Evolutionary conservation across 2,888 invertebrate genomes (phyloP).

Genomic region (Merodon equestris): DNA sequence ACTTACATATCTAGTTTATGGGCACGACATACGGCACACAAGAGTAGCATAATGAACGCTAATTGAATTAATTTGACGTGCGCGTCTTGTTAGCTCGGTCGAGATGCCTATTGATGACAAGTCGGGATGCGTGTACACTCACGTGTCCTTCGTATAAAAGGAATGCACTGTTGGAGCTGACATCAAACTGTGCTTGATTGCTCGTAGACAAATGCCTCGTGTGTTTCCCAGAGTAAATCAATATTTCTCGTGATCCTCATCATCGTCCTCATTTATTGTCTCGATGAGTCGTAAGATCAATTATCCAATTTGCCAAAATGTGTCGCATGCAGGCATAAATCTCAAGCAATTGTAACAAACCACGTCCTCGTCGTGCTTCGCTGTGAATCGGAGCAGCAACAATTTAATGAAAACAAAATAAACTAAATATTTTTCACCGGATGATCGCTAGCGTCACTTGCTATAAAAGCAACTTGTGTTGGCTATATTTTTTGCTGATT

Average conservation of each 20-base stretch:
- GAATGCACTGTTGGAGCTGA: slow-evolving; percentile 20
- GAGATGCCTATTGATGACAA: slow-evolving; percentile 22
- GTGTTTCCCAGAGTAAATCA: no score
- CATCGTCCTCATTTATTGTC: no score
- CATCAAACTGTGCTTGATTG: no score
- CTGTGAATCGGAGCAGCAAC: no score
- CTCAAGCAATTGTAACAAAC: slow-evolving; percentile 46
- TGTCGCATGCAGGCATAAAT: slow-evolving; percentile 62
- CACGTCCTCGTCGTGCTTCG: no score
- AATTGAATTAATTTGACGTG: slow-evolving; percentile 61
- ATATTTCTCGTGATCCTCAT: neutral
- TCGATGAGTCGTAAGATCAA: slow-evolving; percentile 21
- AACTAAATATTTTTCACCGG: no score
- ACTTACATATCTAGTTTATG: no score
- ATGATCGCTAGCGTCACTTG: no score
- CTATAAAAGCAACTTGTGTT: no score
- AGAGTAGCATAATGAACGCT: slow-evolving; percentile 38
- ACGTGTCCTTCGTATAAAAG: slow-evolving; percentile 49
- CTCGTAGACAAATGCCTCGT: no score
- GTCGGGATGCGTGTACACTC: slow-evolving; percentile 31
- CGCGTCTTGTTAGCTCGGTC: slow-evolving; percentile 10
- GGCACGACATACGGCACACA: slow-evolving; percentile 3
- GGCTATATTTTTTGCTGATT: neutral
- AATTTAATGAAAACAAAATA: no score
- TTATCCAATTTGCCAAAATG: slow-evolving; percentile 68